Base-by-base conservation (phyloP, 2,797 vertebrate species). In the Danio aesculapii region DNA sequence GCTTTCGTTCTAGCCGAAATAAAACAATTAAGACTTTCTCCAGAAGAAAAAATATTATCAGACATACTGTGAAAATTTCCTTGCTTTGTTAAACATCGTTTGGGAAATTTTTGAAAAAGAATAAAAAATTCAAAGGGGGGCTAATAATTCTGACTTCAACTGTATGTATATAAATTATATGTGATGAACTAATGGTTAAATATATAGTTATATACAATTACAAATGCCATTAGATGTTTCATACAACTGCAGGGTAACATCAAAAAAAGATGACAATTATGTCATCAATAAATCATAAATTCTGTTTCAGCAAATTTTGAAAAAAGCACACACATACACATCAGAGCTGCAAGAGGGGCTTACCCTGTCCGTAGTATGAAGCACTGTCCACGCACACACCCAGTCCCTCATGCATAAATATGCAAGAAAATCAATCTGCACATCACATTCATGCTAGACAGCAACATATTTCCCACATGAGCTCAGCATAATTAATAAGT, bases 321-420 rank as follows among this genome's bases (percentile, higher is more conserved):
- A 9, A 52, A 59, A 13, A 76, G 30, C 30, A 30, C 30, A 30
- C 30, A 30, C 30, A 30, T 30, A 30, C 30, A 50, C 3, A 4
- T 66, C 68, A 68, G 55, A 71, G 47, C 77, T 62, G 77, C 39
- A 69, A 69, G 66, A 70, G 46, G 50, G 69, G 41, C 49, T 68
- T 10, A 77, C 82, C 75, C 39, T 75, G 64, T 83, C 77, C 61
- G 52, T 76, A 83, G 52, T 59, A 64, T 77, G 57, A 55, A 90
- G 76, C 84, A 90, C 84, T 83, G 75, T 86, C 84, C 85, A 78
- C 71, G 88, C 83, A 92, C 91, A 92, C 92, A 85, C 90, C 92
- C 92, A 89, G 82, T 87, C 90, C 89, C 86, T 76, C 83, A 86
- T 79, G 85, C 82, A 84, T 64, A 74, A 41, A 70, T 55, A 70